phyloP scores from a whole-genome alignment of 2,113 vertebrate species.

The Pangasianodon hypophthalmus region DNA sequence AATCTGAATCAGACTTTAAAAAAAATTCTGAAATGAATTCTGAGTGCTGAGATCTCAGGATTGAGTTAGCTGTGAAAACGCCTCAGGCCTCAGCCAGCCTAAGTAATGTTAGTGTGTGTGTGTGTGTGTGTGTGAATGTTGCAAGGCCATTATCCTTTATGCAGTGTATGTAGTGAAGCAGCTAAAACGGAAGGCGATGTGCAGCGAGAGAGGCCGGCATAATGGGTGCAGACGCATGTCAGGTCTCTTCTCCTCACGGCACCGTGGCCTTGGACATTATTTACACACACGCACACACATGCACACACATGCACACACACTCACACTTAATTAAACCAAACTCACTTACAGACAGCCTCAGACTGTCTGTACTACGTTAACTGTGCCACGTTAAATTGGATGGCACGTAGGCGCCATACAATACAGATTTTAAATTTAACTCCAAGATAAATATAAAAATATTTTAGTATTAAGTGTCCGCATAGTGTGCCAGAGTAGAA shows the following conservation, averaged over 20 bases:
- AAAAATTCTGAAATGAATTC: background rate
- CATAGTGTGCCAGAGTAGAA: background rate
- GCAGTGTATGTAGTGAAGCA: constrained; percentile 55
- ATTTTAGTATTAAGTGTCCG: background rate
- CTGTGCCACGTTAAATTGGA: background rate
- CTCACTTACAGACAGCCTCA: constrained; percentile 4
- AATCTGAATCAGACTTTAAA: background rate
- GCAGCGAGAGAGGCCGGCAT: constrained; percentile 51
- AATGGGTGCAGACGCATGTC: constrained; percentile 76
- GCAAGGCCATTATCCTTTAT: background rate
- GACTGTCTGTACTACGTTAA: background rate
- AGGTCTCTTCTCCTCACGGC: constrained; percentile 66
- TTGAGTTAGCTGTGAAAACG: constrained; percentile 10
- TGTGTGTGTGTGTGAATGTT: constrained; percentile 32
- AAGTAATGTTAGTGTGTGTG: constrained; percentile 9
- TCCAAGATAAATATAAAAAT: background rate
- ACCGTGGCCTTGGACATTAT: constrained; percentile 54
- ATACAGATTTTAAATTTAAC: background rate
- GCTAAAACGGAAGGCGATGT: constrained; percentile 57
- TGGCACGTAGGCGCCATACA: background rate
- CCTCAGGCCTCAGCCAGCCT: constrained; percentile 9
- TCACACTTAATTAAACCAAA: constrained; percentile 16
- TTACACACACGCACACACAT: constrained; percentile 12
- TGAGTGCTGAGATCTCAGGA: background rate
- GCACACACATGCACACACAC: constrained; percentile 49